Base-by-base conservation (phyloP, 2,888 invertebrate species). In the Ecdyonurus torrentis region DNA sequence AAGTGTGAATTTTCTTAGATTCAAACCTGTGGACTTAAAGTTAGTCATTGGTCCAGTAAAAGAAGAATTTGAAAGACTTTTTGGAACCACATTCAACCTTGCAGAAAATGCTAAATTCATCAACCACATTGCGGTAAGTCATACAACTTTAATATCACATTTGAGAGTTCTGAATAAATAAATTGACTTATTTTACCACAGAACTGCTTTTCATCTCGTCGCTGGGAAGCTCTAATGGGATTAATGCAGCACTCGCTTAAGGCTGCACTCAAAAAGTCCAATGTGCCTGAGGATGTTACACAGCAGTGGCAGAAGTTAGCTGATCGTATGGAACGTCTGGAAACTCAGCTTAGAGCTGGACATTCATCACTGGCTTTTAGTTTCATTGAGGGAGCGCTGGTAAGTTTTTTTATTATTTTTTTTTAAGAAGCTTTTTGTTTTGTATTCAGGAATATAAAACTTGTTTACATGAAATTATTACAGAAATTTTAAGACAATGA, bases 21-120 rank as follows among this genome's bases (percentile, higher is more conserved):
- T 91, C 72, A 98, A 97, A 74, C 99, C 99, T 0, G 91, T 97
- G 0, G 94, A 97, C 73, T 74, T 96, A 15, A 89, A 87, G 70
- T 86, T 86, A 69, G 80, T 95, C 0, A 82, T 98, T 24, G 78
- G 81, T 60, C 94, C 96, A 0, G 79, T 97, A 55, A 83, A 84
- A 69, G 82, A 83, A 52, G 88, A 92, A 70, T 98, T 94, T 73
- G 88, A 94, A 72, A 73, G 81, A 2, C 73, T 95, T 0, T 97
- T 98, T 71, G 78, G 82, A 63, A 63, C 71, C 22, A 83, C 83
- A 24, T 94, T 88, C 67, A 90, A 89, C 67, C 82, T 85, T 66
- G 83, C 84, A 60, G 84, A 90, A 68, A 98, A 98, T 74, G 76
- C 78, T 64, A 87, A 87, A 69, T 98, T 94, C 74, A 76, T 97